phyloP scores from a whole-genome alignment of 2,888 invertebrate genomes.

The Nasonovia ribisnigri region DNA sequence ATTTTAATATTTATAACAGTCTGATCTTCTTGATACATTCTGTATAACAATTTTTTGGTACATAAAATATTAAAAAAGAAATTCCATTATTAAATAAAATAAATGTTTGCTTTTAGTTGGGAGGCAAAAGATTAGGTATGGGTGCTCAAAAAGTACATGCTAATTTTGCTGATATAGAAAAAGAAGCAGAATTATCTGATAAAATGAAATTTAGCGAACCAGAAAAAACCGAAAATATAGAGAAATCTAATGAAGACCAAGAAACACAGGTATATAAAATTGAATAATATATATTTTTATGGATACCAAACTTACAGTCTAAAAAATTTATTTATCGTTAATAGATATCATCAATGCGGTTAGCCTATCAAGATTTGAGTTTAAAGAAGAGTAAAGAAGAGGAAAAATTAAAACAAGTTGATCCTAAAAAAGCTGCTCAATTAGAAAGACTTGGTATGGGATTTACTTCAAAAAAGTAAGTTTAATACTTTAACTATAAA shows the following conservation, averaged over 20 bases:
- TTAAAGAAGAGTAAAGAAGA: slow-evolving; percentile 80
- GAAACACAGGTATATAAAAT: slow-evolving; percentile 72
- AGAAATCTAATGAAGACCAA: slow-evolving; percentile 75
- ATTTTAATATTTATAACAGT: neutral
- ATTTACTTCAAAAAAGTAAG: slow-evolving; percentile 66
- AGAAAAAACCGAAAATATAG: slow-evolving; percentile 70
- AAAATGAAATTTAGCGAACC: slow-evolving; percentile 76
- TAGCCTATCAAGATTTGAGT: slow-evolving; percentile 84
- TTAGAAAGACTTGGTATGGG: slow-evolving; percentile 92
- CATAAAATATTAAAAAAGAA: neutral
- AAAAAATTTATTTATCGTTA: slow-evolving; percentile 43
- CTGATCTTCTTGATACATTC: neutral
- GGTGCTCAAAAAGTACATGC: slow-evolving; percentile 96
- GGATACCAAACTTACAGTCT: slow-evolving; percentile 15
- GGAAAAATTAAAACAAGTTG: slow-evolving; percentile 79
- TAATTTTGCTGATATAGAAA: slow-evolving; percentile 95
- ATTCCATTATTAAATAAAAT: slow-evolving; percentile 44
- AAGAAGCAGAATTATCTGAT: slow-evolving; percentile 87
- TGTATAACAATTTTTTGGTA: neutral
- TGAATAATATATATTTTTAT: slow-evolving; percentile 16
- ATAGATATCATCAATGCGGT: slow-evolving; percentile 72
- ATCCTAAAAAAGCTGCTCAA: slow-evolving; percentile 88
- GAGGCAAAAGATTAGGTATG: slow-evolving; percentile 87
- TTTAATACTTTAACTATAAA: slow-evolving; percentile 45
- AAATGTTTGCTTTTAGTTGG: slow-evolving; percentile 75